Conservation (phyloP, 2,113 vertebrate genomes). For the Cinclus cinclus region DNA sequence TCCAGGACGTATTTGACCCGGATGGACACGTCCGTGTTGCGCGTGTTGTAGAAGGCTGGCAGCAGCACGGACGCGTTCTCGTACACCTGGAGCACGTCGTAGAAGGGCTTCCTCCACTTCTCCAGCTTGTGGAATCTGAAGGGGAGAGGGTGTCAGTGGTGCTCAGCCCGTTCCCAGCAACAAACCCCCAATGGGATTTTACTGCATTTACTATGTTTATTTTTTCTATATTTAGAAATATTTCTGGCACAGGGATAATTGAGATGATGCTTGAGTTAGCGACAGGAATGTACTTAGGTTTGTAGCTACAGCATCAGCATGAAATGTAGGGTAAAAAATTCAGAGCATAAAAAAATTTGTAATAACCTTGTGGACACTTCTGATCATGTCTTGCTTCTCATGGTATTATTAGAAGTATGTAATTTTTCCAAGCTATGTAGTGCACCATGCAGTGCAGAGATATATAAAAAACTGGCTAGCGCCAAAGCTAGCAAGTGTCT, state of each 20-base stretch:
- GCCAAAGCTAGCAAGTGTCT: not conserved
- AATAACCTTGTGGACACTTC: not conserved
- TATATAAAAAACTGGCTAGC: not conserved
- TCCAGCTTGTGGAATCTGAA: constrained; percentile 93
- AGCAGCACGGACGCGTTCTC: constrained; percentile 94
- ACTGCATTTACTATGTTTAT: too few relatives aligned
- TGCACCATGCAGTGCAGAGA: not conserved
- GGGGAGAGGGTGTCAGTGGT: rapidly evolving
- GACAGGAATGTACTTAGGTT: not conserved
- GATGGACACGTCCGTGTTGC: constrained; percentile 95
- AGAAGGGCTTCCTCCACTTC: constrained; percentile 96
- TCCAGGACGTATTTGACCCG: constrained; percentile 95
- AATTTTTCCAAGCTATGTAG: not conserved
- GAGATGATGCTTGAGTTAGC: not conserved
- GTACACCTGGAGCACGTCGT: constrained; percentile 86
- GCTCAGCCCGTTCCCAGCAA: not conserved
- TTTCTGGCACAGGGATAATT: not conserved
- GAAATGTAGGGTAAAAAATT: not conserved
- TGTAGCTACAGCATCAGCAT: not conserved
- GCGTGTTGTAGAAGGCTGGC: constrained; percentile 96
- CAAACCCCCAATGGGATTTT: not conserved
- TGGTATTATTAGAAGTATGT: not conserved
- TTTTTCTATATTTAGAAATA: too few relatives aligned
- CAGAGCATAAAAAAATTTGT: not conserved
- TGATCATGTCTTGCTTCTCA: not conserved